Percentiles rank a stretch among this genome's conserved stretches.
Evolutionary conservation across 1,140 invertebrate species (phyloP).

Genomic region (Drosophila bocki): DNA sequence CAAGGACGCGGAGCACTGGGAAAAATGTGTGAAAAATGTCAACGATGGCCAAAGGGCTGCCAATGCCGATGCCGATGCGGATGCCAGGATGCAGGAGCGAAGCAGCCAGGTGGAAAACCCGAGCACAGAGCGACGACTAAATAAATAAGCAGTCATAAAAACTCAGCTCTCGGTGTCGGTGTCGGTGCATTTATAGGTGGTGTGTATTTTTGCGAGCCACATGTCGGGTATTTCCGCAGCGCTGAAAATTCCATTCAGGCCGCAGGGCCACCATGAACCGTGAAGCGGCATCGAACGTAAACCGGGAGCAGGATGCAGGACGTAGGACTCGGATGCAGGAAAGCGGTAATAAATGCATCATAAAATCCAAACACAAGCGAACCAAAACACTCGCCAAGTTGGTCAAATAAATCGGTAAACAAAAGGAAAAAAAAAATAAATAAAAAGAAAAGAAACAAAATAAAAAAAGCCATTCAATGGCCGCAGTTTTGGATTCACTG

Average conservation of each 20-base stretch:
- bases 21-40: constrained; percentile 78
- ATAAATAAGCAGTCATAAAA: constrained; percentile 83
- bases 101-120: constrained; percentile 75
- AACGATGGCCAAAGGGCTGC: constrained; percentile 56
- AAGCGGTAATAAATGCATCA: constrained; percentile 50
- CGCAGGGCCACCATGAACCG: constrained; percentile 21
- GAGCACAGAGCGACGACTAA: constrained; percentile 72
- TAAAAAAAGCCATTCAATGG: background rate
- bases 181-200: constrained; percentile 26
- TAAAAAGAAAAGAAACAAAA: background rate
- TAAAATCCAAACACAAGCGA: constrained; percentile 41
- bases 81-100: constrained; percentile 11
- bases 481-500: constrained; percentile 27
- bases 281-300: constrained; percentile 15
- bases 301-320: background rate
- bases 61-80: background rate
- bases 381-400: constrained; percentile 14
- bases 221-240: constrained; percentile 60
- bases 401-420: constrained; percentile 15
- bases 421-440: background rate
- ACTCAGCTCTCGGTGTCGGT: constrained; percentile 24
- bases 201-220: constrained; percentile 35
- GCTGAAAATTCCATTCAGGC: constrained; percentile 60
- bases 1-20: constrained; percentile 30
- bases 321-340: constrained; percentile 7